Evolutionary conservation across 2,888 invertebrate genomes (phyloP), one percentile per base, ranked within the genome.

Genomic region (Didymodactylos carnosus): DNA sequence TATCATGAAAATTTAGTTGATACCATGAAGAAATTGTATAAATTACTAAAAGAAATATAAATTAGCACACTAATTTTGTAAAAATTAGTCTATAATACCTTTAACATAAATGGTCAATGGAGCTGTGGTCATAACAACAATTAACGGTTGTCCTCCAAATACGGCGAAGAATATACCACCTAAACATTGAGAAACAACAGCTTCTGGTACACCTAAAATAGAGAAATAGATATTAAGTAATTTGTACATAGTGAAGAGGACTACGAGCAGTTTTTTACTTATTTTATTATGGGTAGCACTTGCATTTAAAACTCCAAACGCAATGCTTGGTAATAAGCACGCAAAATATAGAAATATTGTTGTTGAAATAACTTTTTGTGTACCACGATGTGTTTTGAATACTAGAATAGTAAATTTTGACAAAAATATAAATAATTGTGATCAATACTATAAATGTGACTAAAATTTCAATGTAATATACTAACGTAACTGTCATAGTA

Each of bases 71-170:
- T n/a, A n/a, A n/a, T n/a, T n/a, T 49, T 49, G n/a, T 25, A 51
- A 51, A 27, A 10, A 11, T 35, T 62, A 71, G 27, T 70, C 40
- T 23, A 5, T 77, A 78, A 77, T 78, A 85, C 85, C 85, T 84
- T 87, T 87, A 46, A 86, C 87, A 80, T 87, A 87, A 71, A 87
- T 83, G 71, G 87, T 86, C 75, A 87, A 79, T 3, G 87, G 87
- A 19, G 87, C 87, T 35, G 87, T 87, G 25, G 87, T 87, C 76
- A 87, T 82, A 41, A 87, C 80, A 39, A 87, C 85, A 75, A 87
- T 86, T 78, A 87, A 83, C 16, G 87, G 87, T 78, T 87, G 87
- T 29, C 87, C 87, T 25, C 87, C 86, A 78, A 87, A 82, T 46
- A 87, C 76, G 29, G 85, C 84, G 80, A 87, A 87, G 77, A 86